phyloP scores from a whole-genome alignment of 2,888 invertebrate species.

The Pocota personata region DNA sequence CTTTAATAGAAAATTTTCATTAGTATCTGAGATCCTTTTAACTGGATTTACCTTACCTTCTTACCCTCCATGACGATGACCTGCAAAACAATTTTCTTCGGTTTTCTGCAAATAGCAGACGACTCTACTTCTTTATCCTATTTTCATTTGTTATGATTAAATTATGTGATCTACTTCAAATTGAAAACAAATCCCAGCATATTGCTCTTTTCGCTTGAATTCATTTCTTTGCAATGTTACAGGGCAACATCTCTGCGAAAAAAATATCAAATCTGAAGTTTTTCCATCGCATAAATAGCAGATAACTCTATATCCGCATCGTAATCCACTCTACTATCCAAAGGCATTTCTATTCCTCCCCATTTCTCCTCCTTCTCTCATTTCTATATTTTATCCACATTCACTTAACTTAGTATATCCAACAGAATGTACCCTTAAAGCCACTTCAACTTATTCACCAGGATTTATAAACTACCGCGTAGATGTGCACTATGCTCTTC shows the following conservation, averaged over 20 bases:
- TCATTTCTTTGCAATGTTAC: background rate
- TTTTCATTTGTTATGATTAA: constrained; percentile 24
- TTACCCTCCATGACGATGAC: background rate
- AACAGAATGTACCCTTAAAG: constrained; percentile 40
- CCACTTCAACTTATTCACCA: constrained; percentile 47
- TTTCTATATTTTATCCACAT: constrained; percentile 11
- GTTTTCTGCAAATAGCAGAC: background rate
- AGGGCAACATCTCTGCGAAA: background rate
- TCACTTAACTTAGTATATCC: constrained; percentile 40
- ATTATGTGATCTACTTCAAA: constrained; percentile 43
- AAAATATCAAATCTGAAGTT: constrained; percentile 47
- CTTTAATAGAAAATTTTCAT: background rate
- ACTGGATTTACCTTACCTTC: background rate
- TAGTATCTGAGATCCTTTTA: background rate
- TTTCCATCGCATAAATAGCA: constrained; percentile 61
- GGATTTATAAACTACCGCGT: constrained; percentile 33
- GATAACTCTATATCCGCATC: constrained; percentile 55
- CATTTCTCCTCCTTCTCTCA: background rate
- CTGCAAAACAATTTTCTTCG: background rate
- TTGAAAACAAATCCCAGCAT: constrained; percentile 50
- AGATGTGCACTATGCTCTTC: background rate
- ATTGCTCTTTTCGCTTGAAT: constrained; percentile 23
- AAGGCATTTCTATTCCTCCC: constrained; percentile 11
- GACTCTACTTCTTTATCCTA: background rate
- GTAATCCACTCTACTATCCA: constrained; percentile 50